Evolutionary conservation across 1,140 invertebrate genomes (phyloP), one percentile per base, ranked within the genome.

Genomic region (Drosophila nikananu): DNA sequence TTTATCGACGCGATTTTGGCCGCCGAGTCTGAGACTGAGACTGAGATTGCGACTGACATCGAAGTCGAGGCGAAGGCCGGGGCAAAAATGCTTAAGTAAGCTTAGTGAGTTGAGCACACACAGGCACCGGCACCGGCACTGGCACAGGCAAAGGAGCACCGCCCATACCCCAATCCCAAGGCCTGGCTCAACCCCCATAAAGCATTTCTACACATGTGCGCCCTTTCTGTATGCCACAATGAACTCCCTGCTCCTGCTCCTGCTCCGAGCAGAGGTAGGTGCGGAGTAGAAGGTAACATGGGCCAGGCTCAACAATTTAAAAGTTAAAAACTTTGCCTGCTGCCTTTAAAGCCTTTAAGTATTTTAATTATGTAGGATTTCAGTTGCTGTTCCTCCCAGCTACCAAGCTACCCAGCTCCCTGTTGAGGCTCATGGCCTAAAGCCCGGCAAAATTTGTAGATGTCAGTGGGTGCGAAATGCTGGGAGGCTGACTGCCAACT

Each of bases 341-440:
- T 76, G 74, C 66, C 78, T 80, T 89, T 89, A 89, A 89, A 89
- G 86, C 86, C 86, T 89, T 89, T 89, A 89, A 89, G 86, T 89
- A 90, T 90, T 89, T 89, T 89, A 89, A 89, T 89, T 90, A 89
- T 89, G 86, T 89, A 86, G 86, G 86, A 90, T 89, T 89, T 89
- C 55, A 64, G 76, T 72, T 63, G 41, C 73, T 78, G 82, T 64
- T 76, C 25, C 42, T 39, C 32, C 10, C 32, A 25, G 30, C 41
- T n/a, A 30, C 49, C 15, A 15, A 8, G 19, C 35, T 25, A 4
- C 21, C 21, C 19, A 19, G 21, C 32, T 66, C 27, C 13, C 46
- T 32, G 46, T 52, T 41, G 59, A 27, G 55, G 55, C 67, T 60
- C 21, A 65, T 51, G 61, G 67, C 73, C 83, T 39, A 83, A 83